These are phyloP conservation scores for Galeopterus variegatus DNA, from an alignment of 2,113 vertebrate genomes.

Conservation along the genomic window DNA sequence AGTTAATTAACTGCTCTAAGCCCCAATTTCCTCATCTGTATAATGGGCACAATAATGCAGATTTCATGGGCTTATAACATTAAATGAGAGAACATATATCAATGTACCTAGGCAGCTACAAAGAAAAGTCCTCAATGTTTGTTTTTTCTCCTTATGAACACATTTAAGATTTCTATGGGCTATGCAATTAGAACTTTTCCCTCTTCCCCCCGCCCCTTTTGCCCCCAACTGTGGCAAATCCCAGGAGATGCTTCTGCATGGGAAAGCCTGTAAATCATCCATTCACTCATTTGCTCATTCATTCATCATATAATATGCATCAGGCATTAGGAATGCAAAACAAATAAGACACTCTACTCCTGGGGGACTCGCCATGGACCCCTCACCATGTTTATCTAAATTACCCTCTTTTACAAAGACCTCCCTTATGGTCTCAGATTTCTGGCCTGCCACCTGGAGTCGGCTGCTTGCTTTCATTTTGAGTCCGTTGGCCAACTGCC, in stretches of 20 bases:
- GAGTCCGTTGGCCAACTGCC: neutral
- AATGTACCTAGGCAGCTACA: neutral
- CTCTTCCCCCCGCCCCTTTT: too few relatives aligned
- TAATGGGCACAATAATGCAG: neutral
- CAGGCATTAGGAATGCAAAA: slow-evolving; percentile 28
- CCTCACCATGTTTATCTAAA: neutral
- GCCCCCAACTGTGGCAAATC: neutral
- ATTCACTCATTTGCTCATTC: neutral
- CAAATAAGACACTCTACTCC: neutral
- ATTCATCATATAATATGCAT: neutral
- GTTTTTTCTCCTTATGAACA: neutral
- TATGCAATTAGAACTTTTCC: too few relatives aligned
- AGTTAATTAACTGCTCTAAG: neutral
- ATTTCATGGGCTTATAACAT: neutral
- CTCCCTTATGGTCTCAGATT: slow-evolving; percentile 33
- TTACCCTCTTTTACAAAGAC: slow-evolving; percentile 51
- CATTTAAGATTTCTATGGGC: neutral
- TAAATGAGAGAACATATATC: neutral
- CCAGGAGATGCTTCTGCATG: neutral
- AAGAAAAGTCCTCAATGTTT: neutral
- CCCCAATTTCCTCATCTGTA: neutral
- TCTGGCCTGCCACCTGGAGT: slow-evolving; percentile 40
- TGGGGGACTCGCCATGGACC: neutral
- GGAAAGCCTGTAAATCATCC: neutral
- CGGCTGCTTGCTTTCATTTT: neutral